Conservation (phyloP, 2,888 invertebrate genomes). For the Aethes cnicana region DNA sequence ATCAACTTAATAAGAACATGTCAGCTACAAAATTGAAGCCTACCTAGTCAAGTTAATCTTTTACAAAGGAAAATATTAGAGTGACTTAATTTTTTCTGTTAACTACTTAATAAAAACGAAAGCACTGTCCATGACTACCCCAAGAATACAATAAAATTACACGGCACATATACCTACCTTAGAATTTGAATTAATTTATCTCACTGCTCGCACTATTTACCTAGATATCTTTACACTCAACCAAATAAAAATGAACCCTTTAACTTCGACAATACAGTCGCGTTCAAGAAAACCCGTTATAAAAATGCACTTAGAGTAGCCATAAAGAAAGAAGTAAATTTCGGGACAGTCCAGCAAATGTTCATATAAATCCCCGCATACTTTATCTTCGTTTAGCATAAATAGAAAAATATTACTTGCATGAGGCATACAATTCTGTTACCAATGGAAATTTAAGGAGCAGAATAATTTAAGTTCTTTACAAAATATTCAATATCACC, state of each 20-base stretch:
- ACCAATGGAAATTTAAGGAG: slow-evolving; percentile 14
- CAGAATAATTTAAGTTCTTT: slow-evolving; percentile 8
- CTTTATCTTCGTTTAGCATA: slow-evolving; percentile 24
- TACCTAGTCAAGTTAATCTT: too few species aligned
- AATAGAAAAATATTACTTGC: slow-evolving; percentile 28
- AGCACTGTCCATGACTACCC: too few species aligned
- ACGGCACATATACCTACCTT: slow-evolving; percentile 26
- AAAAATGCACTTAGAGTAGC: too few species aligned
- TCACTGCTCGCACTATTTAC: background rate
- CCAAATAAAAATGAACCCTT: slow-evolving; percentile 1
- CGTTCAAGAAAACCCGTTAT: too few species aligned
- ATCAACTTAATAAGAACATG: too few species aligned
- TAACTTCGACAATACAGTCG: background rate
- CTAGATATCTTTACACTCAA: background rate
- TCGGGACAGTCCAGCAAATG: slow-evolving; percentile 24
- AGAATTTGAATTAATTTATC: slow-evolving; percentile 19
- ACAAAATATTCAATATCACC: slow-evolving; percentile 3
- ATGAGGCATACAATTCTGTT: slow-evolving; percentile 18
- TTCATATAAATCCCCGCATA: slow-evolving; percentile 24
- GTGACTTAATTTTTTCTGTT: too few species aligned
- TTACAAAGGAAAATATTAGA: too few species aligned
- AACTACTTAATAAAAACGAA: too few species aligned
- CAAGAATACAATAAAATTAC: slow-evolving; percentile 9
- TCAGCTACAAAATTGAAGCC: too few species aligned
- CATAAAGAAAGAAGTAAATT: slow-evolving; percentile 27